phyloP scores from a whole-genome alignment of 2,113 vertebrate genomes.

The Perca schrenkii region DNA sequence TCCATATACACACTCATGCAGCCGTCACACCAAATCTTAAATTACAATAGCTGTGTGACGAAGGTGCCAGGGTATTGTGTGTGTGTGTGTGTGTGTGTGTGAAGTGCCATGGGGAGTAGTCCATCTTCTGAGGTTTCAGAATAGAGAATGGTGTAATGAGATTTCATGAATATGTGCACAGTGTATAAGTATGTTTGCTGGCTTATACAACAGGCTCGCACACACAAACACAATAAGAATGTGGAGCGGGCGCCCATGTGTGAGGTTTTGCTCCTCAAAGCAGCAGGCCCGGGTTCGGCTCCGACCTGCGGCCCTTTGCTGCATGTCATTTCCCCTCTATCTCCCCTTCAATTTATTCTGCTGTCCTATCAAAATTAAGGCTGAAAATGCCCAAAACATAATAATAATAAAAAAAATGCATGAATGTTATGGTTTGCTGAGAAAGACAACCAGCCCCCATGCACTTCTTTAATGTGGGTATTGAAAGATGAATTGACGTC shows the following conservation, averaged over 20 bases:
- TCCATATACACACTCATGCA: conserved; percentile 23
- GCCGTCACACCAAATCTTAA: conserved; percentile 22
- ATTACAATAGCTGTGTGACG: conserved; percentile 9
- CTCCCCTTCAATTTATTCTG: no score
- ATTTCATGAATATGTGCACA: conserved; percentile 51
- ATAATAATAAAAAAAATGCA: background rate
- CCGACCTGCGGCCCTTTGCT: no score
- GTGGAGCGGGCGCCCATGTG: no score
- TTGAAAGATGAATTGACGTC: background rate
- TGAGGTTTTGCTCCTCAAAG: no score
- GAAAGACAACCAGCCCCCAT: background rate
- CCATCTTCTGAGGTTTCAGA: conserved; percentile 7
- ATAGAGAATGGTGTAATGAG: conserved; percentile 40
- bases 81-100: background rate
- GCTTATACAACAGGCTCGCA: background rate
- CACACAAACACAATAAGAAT: background rate
- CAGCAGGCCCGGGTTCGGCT: no score
- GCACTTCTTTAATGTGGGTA: background rate
- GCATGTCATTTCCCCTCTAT: no score
- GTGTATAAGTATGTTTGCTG: conserved; percentile 18
- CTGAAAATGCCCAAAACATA: no score
- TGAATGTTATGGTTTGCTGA: background rate
- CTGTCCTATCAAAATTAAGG: no score
- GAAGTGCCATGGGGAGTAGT: background rate
- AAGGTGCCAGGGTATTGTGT: background rate